Conservation (phyloP, 1,140 invertebrate species). For the Pseudoatta argentina region DNA sequence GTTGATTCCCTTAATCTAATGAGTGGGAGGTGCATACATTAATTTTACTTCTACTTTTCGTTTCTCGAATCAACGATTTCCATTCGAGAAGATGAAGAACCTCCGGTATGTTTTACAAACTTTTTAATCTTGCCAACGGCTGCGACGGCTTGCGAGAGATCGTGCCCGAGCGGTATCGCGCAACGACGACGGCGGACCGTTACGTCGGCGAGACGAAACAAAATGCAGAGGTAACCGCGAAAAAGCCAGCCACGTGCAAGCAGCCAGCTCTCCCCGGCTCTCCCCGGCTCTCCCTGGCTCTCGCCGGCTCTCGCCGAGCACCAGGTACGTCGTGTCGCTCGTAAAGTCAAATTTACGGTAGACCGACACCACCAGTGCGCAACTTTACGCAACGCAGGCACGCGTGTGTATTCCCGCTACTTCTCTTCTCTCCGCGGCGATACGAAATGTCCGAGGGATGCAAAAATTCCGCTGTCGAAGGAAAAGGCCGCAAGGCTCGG, state of each 20-base stretch:
- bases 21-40: background rate
- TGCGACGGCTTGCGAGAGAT: background rate
- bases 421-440: constrained; percentile 66
- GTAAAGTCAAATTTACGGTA: constrained; percentile 82
- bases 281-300: background rate
- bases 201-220: constrained; percentile 78
- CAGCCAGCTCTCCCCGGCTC: background rate
- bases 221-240: constrained; percentile 77
- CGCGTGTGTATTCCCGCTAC: constrained; percentile 69
- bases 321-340: constrained; percentile 56
- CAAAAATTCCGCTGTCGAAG: background rate
- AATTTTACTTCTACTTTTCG: background rate
- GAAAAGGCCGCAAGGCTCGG: constrained; percentile 12
- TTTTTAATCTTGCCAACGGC: background rate
- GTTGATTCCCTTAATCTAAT: no score
- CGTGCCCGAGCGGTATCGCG: constrained; percentile 16
- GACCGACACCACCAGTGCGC: constrained; percentile 77
- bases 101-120: background rate
- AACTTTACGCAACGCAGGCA: constrained; percentile 77
- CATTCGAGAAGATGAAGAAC: background rate
- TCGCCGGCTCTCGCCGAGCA: background rate
- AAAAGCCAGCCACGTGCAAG: constrained; percentile 71
- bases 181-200: constrained; percentile 71
- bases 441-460: background rate
- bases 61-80: background rate